These are phyloP conservation scores for Chlorospingus flavigularis DNA, from an alignment of 2,797 vertebrate genomes.

Conservation along the genomic window DNA sequence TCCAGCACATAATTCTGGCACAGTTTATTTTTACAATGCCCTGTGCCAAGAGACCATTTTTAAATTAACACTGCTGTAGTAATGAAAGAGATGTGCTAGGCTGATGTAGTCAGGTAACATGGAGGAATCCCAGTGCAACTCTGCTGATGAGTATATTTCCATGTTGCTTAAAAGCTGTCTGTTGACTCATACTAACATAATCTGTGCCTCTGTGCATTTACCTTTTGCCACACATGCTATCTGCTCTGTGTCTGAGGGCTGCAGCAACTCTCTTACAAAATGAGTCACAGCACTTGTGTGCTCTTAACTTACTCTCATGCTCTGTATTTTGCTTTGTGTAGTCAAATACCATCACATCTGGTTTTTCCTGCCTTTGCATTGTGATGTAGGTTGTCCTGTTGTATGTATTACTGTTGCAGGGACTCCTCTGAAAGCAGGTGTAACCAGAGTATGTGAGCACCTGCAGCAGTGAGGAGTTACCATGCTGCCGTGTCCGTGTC, in stretches of 20 bases:
- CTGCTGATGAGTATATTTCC: neutral
- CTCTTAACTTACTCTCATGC: neutral
- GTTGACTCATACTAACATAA: accelerated
- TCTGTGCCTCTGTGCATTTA: neutral
- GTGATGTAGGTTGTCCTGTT: neutral
- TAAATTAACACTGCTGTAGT: neutral
- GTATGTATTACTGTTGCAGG: neutral
- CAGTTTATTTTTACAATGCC: neutral
- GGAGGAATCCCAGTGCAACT: neutral
- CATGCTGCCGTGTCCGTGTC: accelerated
- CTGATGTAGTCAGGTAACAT: neutral
- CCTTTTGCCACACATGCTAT: neutral
- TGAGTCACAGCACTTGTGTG: accelerated
- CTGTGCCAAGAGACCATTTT: neutral
- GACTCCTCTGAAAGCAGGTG: accelerated
- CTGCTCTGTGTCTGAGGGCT: neutral
- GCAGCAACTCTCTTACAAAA: neutral
- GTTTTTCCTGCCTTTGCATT: neutral
- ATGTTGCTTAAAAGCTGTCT: neutral
- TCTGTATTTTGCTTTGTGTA: neutral
- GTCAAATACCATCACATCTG: neutral
- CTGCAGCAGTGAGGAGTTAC: neutral
- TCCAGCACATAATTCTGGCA: neutral
- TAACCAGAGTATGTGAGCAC: neutral
- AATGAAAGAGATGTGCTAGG: neutral